Base-by-base conservation (phyloP, 2,113 vertebrate species). In the Trematocara nigrifrons region DNA sequence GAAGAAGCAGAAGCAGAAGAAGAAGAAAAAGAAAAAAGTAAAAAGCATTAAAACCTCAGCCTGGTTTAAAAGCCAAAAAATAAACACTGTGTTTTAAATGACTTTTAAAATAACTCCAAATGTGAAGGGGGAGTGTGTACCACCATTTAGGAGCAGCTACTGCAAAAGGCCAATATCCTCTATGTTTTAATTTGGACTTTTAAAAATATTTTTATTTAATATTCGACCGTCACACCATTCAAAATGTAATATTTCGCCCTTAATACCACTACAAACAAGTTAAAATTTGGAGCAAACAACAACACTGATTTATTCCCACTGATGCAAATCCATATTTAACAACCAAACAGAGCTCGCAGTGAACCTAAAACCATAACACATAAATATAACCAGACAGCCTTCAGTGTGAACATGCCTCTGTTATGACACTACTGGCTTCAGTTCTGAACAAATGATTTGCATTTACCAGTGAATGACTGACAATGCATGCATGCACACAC, bases 391-490 rank as follows among this genome's bases (percentile, higher is more conserved):
- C 76, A 76, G 64, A 33, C 40, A 59, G 66, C 47, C n/a, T 15
- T 51, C 8, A 47, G 79, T 74, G 40, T 61, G 51, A 85, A 66
- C 53, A 77, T 71, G 66, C 31, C 66, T 52, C 76, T 85, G 79
- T 77, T 79, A 52, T 33, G 66, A 83, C 18, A 31, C 42, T 52
- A 2, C 11, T 81, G 69, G 82, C 40, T 80, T 45, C 18, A 31
- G 79, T 45, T 82, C 57, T 61, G 33, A 84, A 74, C 56, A 88
- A 83, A 89, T 85, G n/a, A 88, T 87, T 88, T 81, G 53, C 76
- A 88, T 89, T 89, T 77, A 71, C 81, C 59, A 31, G 40, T 84
- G 54, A 79, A 52, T 59, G 80, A 86, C 33, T 52, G 40, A 85
- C 77, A 82, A 54, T n/a, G 38, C 29, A 80, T 47, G 66, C 71